Conservation (phyloP, 64 coral and sea anemone species). For the Montipora efflorescens region DNA sequence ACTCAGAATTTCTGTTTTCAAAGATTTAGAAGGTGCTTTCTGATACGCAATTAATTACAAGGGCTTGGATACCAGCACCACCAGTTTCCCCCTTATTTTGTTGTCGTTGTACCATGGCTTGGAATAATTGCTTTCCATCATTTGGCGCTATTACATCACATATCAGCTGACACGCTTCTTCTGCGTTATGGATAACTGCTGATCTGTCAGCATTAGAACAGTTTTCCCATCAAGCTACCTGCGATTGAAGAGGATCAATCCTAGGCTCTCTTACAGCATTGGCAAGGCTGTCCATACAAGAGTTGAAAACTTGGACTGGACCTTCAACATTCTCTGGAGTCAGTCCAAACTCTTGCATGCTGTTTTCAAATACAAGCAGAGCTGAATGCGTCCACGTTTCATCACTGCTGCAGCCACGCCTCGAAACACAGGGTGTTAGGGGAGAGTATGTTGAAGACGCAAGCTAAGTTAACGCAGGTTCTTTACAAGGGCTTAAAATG, state of each 20-base stretch:
- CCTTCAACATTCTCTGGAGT: not conserved
- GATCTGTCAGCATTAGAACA: constrained; percentile 40
- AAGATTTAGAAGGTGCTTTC: constrained; percentile 37
- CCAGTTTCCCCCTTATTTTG: not conserved
- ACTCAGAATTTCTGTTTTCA: constrained; percentile 55
- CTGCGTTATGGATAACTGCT: constrained; percentile 37
- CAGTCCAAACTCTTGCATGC: not conserved
- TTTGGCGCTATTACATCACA: constrained; percentile 32
- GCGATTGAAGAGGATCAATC: constrained; percentile 35
- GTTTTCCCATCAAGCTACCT: constrained; percentile 7
- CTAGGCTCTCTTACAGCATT: constrained; percentile 26
- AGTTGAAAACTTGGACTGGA: constrained; percentile 35
- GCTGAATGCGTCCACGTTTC: constrained; percentile 36
- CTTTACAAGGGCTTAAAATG: constrained; percentile 2
- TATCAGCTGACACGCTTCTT: constrained; percentile 18
- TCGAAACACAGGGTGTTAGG: not conserved
- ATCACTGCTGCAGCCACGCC: constrained; percentile 8
- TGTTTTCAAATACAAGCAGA: constrained; percentile 19
- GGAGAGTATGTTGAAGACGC: not conserved
- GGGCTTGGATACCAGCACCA: not conserved
- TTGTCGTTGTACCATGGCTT: constrained; percentile 6
- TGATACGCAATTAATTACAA: constrained; percentile 25
- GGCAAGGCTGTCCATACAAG: constrained; percentile 18
- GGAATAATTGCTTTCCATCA: constrained; percentile 4
- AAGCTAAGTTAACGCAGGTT: not conserved